Conservation (phyloP, 2,888 invertebrate genomes). For the Thelaira solivaga region DNA sequence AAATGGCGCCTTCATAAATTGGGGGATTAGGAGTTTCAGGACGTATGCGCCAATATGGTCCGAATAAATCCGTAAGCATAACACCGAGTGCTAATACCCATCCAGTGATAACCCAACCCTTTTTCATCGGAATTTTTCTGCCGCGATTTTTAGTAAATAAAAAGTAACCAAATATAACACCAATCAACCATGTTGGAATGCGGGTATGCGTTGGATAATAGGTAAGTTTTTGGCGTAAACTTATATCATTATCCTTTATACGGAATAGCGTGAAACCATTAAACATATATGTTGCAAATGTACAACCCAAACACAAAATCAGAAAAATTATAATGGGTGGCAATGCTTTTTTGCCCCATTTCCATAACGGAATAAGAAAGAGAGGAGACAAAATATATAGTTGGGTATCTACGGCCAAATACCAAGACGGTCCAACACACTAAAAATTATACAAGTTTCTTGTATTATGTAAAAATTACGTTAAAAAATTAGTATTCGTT, state of each 20-base stretch:
- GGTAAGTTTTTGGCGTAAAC: constrained; percentile 71
- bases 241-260: constrained; percentile 72
- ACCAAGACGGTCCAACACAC: constrained; percentile 81
- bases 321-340: constrained; percentile 70
- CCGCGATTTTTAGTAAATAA: constrained; percentile 73
- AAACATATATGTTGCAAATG: constrained; percentile 72
- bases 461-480: not conserved
- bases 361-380: constrained; percentile 78
- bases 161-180: constrained; percentile 75
- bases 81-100: constrained; percentile 72
- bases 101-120: constrained; percentile 70
- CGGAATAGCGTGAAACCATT: constrained; percentile 74
- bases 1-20: constrained; percentile 73
- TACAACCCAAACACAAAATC: constrained; percentile 72
- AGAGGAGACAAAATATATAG: constrained; percentile 79
- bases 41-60: constrained; percentile 72
- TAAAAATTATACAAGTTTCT: constrained; percentile 52
- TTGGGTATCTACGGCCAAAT: constrained; percentile 80
- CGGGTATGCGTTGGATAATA: constrained; percentile 76
- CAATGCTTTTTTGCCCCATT: constrained; percentile 75
- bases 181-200: constrained; percentile 76
- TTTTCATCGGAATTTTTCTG: constrained; percentile 71
- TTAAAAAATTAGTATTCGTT: not conserved
- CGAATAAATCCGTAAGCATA: constrained; percentile 73
- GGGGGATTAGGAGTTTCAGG: constrained; percentile 67